Conservation (phyloP, 1,140 invertebrate genomes). For the Diabrotica virgifera region DNA sequence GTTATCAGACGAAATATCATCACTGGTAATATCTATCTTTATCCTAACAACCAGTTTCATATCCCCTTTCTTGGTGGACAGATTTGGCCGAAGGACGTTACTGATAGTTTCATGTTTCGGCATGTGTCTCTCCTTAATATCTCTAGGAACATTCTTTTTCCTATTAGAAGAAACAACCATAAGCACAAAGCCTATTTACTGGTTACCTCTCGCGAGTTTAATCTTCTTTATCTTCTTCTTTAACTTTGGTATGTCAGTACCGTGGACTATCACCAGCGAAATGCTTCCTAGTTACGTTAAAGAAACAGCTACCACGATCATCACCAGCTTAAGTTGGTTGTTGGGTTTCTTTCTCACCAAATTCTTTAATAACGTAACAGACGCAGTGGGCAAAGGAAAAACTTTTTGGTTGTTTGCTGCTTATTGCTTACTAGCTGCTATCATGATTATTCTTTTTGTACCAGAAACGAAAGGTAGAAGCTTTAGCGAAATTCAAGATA, state of each 20-base stretch:
- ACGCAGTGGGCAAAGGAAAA: constrained; percentile 56
- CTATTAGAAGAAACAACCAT: constrained; percentile 48
- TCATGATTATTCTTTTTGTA: constrained; percentile 62
- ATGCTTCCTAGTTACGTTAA: constrained; percentile 68
- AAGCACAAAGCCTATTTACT: constrained; percentile 48
- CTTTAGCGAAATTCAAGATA: constrained; percentile 52
- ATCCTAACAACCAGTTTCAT: constrained; percentile 61
- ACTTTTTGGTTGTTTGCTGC: constrained; percentile 71
- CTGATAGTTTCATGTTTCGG: constrained; percentile 66
- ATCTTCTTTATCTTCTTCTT: constrained; percentile 67
- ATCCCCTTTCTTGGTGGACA: constrained; percentile 70
- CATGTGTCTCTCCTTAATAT: constrained; percentile 52
- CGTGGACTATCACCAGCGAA: constrained; percentile 68
- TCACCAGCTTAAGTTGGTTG: constrained; percentile 63
- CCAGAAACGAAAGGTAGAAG: constrained; percentile 81
- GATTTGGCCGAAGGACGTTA: constrained; percentile 66
- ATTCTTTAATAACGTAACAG: constrained; percentile 55
- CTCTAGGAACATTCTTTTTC: constrained; percentile 61
- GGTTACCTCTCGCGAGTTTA: constrained; percentile 62
- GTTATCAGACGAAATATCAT: constrained; percentile 54
- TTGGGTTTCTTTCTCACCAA: constrained; percentile 70
- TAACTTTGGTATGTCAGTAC: constrained; percentile 67
- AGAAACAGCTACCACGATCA: constrained; percentile 64
- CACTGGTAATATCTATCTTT: constrained; percentile 74
- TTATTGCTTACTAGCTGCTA: constrained; percentile 57